Base-by-base conservation (phyloP, 2,888 invertebrate genomes). In the Microctonus aethiopoides region DNA sequence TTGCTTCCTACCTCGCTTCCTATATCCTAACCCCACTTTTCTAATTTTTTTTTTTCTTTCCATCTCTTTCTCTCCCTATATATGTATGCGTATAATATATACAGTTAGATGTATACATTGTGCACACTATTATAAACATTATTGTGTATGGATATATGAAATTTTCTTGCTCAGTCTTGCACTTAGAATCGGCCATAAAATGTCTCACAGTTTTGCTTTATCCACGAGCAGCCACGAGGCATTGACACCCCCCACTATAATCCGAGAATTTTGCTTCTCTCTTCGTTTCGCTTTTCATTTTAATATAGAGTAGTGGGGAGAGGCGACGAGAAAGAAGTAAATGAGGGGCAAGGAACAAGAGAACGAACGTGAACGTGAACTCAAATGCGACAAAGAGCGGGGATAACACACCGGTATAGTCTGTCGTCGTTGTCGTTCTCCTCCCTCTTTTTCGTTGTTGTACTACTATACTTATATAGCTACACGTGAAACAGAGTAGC, bases 21-120 rank as follows among this genome's bases (percentile, higher is more conserved):
- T 76, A 76, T 74, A 71, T n/a, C n/a, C n/a, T 63, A 32, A 71
- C 51, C 56, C 68, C 75, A 73, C 67, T 75, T 71, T 71, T 71
- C 70, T 69, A n/a, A n/a, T n/a, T n/a, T n/a, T n/a, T n/a, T n/a
- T n/a, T n/a, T n/a, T n/a, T n/a, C n/a, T 72, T 56, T 73, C 72
- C 66, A 71, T 0, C 32, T 22, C 34, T 10, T 32, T 5, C 7
- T 20, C 13, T 20, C 34, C 20, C 11, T 32, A 16, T 32, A 22
- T 34, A 24, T 34, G 7, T 32, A 13, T 34, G 16, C 16, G 16
- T 7, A 13, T 54, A 29, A 51, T 51, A 22, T 51, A 51, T 51
- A 51, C 20, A 51, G 16, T 20, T 51, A 22, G 1, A 20, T 46
- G 6, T 16, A 46, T n/a, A 46, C 32, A 20, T 13, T 29, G 57